Conservation (phyloP, 2,797 vertebrate genomes). For the Darevskia nairensis region DNA sequence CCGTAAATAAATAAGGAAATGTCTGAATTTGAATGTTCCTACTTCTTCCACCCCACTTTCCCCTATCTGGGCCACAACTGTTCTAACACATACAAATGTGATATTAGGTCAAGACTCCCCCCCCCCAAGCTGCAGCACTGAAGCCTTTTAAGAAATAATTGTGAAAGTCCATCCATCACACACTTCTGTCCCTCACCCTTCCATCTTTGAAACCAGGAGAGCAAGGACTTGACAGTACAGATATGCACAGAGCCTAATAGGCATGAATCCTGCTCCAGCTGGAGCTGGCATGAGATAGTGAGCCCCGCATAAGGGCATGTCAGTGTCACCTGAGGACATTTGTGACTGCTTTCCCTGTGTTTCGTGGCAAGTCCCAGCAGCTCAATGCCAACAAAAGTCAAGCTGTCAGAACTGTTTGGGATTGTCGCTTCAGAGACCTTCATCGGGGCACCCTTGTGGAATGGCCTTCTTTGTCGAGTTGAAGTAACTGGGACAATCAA, state of each 20-base stretch:
- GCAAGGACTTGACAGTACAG: neutral
- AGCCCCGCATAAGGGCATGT: accelerated
- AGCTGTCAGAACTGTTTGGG: slow-evolving; percentile 63
- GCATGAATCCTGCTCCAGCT: slow-evolving; percentile 22
- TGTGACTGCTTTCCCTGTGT: neutral
- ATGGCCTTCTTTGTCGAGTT: neutral
- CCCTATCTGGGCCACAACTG: neutral
- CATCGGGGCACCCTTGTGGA: slow-evolving; percentile 47
- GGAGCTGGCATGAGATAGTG: slow-evolving; percentile 13
- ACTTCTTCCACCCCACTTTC: neutral
- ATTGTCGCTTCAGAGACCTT: slow-evolving; percentile 58
- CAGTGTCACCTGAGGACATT: slow-evolving; percentile 15
- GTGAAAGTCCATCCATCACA: neutral
- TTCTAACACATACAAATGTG: too few species aligned
- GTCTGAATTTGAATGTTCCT: neutral
- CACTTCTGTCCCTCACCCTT: too few species aligned
- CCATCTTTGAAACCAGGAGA: neutral
- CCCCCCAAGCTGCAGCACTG: neutral
- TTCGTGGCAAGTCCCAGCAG: slow-evolving; percentile 58
- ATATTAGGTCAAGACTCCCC: too few species aligned
- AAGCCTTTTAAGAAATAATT: neutral
- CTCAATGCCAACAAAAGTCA: slow-evolving; percentile 32
- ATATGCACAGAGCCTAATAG: slow-evolving; percentile 38
- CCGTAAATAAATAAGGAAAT: neutral
- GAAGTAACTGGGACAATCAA: slow-evolving; percentile 26